Conservation (phyloP, 1,140 invertebrate genomes). For the Trachelipus rathkii region DNA sequence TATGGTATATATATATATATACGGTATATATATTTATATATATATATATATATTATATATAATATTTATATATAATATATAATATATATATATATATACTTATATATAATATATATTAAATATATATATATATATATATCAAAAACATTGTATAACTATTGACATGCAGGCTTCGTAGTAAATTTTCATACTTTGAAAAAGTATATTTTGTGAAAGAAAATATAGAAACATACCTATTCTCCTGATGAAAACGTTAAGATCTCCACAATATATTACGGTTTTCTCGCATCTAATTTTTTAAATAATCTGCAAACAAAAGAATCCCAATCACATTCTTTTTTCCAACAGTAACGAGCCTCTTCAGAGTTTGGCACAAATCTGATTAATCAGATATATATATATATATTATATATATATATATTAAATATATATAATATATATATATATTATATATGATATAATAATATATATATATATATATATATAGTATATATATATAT, state of each 20-base stretch:
- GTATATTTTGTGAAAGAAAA: too few relatives aligned
- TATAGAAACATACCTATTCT: slow-evolving; percentile 68
- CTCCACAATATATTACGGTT: slow-evolving; percentile 90
- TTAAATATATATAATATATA: slow-evolving; percentile 13
- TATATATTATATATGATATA: not conserved
- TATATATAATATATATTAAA: too few relatives aligned
- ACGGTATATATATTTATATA: too few relatives aligned
- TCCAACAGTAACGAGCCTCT: slow-evolving; percentile 78
- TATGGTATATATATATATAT: too few relatives aligned
- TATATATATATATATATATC: too few relatives aligned
- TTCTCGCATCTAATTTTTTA: slow-evolving; percentile 83
- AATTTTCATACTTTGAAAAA: too few relatives aligned
- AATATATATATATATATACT: too few relatives aligned
- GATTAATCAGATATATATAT: slow-evolving; percentile 21
- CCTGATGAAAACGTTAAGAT: slow-evolving; percentile 93
- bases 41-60: too few relatives aligned
- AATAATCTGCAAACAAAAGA: slow-evolving; percentile 67
- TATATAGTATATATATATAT: slow-evolving; percentile 12
- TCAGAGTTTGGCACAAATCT: slow-evolving; percentile 73
- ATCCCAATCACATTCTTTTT: slow-evolving; percentile 89
- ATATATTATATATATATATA: slow-evolving; percentile 1
- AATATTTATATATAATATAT: too few relatives aligned
- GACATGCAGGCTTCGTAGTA: too few relatives aligned
- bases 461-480: not conserved
- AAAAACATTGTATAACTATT: too few relatives aligned